Conservation (phyloP, 2,888 invertebrate genomes). For the Drosophila macrothrix region DNA sequence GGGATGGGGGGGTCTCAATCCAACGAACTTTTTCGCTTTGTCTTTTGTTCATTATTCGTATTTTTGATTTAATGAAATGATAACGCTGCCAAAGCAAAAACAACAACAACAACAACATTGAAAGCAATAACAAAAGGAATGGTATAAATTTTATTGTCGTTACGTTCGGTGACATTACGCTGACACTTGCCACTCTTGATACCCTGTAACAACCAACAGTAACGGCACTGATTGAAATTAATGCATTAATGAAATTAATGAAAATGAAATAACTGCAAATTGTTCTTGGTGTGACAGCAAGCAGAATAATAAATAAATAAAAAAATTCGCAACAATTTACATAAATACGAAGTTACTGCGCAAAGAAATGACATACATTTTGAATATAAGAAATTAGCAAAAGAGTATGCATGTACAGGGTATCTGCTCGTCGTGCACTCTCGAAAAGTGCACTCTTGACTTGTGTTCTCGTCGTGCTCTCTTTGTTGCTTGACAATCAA, state of each 20-base stretch:
- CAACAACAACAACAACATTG: not conserved
- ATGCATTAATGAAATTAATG: not conserved
- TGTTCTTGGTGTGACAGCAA: not conserved
- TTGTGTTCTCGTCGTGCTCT: not conserved
- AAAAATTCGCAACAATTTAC: rapidly evolving
- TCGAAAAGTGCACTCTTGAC: not conserved
- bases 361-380: not conserved
- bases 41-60: conserved; percentile 53
- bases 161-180: conserved; percentile 54
- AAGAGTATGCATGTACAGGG: not conserved
- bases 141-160: conserved; percentile 66
- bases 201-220: not conserved
- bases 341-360: not conserved
- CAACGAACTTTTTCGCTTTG: conserved; percentile 47
- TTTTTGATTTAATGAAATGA: conserved; percentile 76
- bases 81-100: conserved; percentile 44
- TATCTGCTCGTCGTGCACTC: not conserved
- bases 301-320: not conserved
- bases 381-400: not conserved
- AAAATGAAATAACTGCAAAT: not conserved
- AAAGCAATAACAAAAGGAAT: conserved; percentile 25
- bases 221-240: not conserved
- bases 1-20: conserved; percentile 2
- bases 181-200: conserved; percentile 35
- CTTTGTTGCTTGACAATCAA: conserved; percentile 60